These are phyloP conservation scores for Malacoraja senta DNA, from an alignment of 2,797 vertebrate genomes.

Conservation along the genomic window DNA sequence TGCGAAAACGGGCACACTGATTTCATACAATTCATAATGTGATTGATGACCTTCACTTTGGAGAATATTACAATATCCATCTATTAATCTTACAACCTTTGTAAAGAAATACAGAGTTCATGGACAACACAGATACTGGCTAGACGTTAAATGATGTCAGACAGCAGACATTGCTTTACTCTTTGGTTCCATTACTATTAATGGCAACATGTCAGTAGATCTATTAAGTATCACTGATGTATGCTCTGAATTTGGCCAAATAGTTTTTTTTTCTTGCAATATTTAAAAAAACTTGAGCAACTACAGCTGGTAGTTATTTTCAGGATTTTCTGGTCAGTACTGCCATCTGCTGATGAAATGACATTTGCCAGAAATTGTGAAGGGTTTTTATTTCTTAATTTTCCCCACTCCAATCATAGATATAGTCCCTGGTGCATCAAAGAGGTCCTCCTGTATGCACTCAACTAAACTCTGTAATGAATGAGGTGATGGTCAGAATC, in stretches of 20 bases:
- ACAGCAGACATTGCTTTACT: conserved; percentile 29
- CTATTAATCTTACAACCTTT: conserved; percentile 21
- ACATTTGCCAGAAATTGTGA: neutral
- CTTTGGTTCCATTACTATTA: conserved; percentile 38
- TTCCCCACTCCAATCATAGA: neutral
- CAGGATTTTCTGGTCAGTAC: neutral
- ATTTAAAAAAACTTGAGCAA: conserved; percentile 25
- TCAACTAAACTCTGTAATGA: neutral
- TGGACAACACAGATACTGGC: conserved; percentile 34
- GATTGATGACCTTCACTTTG: neutral
- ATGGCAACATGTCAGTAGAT: conserved; percentile 38
- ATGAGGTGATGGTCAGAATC: neutral
- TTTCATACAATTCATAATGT: neutral
- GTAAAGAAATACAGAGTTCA: neutral
- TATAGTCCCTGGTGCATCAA: neutral
- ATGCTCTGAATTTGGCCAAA: conserved; percentile 35
- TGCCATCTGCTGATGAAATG: neutral
- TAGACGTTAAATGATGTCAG: conserved; percentile 35
- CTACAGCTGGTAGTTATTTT: conserved; percentile 16
- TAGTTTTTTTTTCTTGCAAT: neutral
- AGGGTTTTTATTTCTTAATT: neutral
- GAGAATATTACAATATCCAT: conserved; percentile 8
- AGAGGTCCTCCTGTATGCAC: too few species aligned
- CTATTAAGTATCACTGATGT: conserved; percentile 36
- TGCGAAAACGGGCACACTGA: neutral